A percentile compares a stretch with the other conserved stretches of the same genome.
These are phyloP conservation scores for Sympetrum striolatum DNA, from an alignment of 2,888 invertebrate genomes.

Conservation along the genomic window DNA sequence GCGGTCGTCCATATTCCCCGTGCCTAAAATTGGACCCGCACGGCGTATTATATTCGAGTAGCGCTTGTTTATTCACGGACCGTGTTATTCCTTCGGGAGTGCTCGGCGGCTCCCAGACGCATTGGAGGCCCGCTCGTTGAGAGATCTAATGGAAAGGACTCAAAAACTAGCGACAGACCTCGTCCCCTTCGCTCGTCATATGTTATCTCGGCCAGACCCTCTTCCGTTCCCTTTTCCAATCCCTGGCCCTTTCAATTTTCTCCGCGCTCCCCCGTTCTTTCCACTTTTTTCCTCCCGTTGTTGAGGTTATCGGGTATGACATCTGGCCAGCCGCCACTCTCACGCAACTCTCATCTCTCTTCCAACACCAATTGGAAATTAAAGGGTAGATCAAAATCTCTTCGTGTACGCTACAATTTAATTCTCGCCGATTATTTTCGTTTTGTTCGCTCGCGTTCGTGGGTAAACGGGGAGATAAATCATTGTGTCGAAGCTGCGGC, in stretches of 20 bases:
- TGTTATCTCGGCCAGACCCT: neutral
- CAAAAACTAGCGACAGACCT: too few relatives aligned
- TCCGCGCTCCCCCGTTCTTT: neutral
- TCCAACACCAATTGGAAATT: neutral
- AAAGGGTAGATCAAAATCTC: neutral
- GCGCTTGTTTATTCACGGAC: neutral
- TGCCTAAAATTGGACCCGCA: too few relatives aligned
- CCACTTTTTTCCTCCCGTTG: neutral
- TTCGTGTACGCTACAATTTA: neutral
- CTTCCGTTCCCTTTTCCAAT: neutral
- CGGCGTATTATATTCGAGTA: too few relatives aligned
- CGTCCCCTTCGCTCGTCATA: neutral
- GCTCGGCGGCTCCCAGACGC: neutral
- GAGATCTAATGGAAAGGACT: too few relatives aligned
- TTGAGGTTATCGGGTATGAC: neutral
- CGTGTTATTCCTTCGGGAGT: neutral
- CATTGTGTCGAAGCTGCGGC: too few relatives aligned
- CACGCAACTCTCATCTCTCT: neutral
- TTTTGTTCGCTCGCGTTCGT: neutral
- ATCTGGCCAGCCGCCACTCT: neutral
- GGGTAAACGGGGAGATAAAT: too few relatives aligned
- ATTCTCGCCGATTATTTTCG: neutral
- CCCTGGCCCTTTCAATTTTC: neutral
- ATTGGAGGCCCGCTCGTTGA: too few relatives aligned
- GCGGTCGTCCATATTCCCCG: too few relatives aligned